Evolutionary conservation across 2,797 vertebrate species (phyloP), one percentile per base, ranked within the genome.

Genomic region (Holocentrus rufus): DNA sequence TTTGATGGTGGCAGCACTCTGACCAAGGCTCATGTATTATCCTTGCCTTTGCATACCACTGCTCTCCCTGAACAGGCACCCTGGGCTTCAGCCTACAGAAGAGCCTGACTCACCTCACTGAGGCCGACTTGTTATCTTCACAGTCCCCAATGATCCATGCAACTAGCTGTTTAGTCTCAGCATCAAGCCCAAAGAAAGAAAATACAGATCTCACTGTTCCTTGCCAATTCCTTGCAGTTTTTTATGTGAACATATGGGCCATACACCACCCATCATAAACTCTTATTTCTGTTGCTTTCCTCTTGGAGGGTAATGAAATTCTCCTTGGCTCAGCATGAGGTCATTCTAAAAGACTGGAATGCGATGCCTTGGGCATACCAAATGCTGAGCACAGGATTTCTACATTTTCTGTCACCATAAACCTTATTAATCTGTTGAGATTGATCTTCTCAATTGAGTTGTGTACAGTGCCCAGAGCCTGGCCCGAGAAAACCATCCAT

Each of bases 381-480:
- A 77, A 72, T 13, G 0, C 36, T n/a, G 5, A 39, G n/a, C 53
- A 65, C 52, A 52, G 54, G 76, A 70, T 63, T 47, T 46, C 65
- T 50, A 22, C 57, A 0, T 76, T 49, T 36, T 65, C 74, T 22
- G 55, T 74, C 69, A 64, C 64, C 31, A 17, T 66, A 77, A 73
- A 68, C 70, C 58, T 39, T 27, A 27, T 80, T 74, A 67, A 69
- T 74, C 54, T 39, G 49, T 34, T 63, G 44, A 5, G 80, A 83
- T 86, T 53, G 83, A 81, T 88, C 47, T 22, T 31, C 44, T 71
- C 57, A 69, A 15, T 75, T 73, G 59, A 78, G 50, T 57, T 52
- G 74, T 67, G 71, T 58, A 63, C 74, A 58, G n/a, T 18, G 39
- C 73, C 25, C 42, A 5, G 63, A 79, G 76, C 49, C 54, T 54